Base-by-base conservation (phyloP, 2,888 invertebrate species). In the Phaedon cochleariae region DNA sequence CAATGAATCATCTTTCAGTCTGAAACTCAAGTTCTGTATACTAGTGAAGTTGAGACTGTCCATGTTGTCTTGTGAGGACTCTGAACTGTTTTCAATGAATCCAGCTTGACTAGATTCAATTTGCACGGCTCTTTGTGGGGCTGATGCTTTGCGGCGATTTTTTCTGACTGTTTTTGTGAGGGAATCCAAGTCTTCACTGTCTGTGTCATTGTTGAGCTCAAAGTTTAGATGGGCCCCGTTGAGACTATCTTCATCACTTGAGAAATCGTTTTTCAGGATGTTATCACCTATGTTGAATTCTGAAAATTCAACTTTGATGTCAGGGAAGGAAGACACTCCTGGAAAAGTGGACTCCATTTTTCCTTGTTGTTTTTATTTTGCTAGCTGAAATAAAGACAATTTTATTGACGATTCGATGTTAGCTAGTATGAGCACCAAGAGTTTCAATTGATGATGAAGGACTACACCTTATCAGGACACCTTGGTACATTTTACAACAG, bases 111-210 rank as follows among this genome's bases (percentile, higher is more conserved):
- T 77, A 31, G 69, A 64, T 55, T 80, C 79, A 10, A 76, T 72
- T 62, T 79, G 79, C 4, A 81, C 69, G 9, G 80, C 80, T 41
- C 74, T 74, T 68, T 82, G 82, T 0, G 82, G 82, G 46, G 76
- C 74, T 4, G 79, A 61, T 4, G 79, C 75, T 71, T 82, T 82
- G 22, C 82, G 71, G 59, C 80, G 75, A 59, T 76, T 81, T 68
- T 76, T 79, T 17, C 77, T 71, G 4, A 74, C 75, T 21, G 31
- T 65, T 59, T 67, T 67, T 2, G 54, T 55, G 3, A 67, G 49
- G 26, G 60, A 54, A 46, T 66, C 66, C 26, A 62, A n/a, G 18
- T 74, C 73, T 10, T 76, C 75, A 54, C 69, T 73, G 62, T 76
- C 74, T 54, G 72, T 74, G 20, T 72, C 73, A 61, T 73, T 62